Percentiles rank a stretch among this genome's conserved stretches.
Evolutionary conservation across 2,797 vertebrate species (phyloP).

Genomic region (Melanotaenia trifasciata): DNA sequence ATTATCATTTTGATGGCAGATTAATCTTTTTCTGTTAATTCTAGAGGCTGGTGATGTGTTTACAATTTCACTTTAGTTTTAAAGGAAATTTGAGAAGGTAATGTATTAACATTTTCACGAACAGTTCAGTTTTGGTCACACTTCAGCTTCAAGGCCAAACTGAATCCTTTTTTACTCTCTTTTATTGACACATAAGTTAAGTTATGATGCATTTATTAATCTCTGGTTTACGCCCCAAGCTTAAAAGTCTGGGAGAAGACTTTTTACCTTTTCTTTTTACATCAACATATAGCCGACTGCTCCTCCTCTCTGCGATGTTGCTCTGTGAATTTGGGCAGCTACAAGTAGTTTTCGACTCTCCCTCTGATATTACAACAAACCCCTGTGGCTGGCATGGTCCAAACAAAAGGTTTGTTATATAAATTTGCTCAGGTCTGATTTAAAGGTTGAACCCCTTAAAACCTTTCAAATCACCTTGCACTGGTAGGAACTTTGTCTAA

Average conservation of each 20-base stretch:
- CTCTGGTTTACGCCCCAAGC: not conserved
- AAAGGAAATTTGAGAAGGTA: no score
- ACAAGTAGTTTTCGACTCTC: not conserved
- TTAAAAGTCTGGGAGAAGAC: not conserved
- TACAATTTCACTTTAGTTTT: not conserved
- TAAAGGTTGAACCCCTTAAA: no score
- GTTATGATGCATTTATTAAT: not conserved
- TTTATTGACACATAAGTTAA: not conserved
- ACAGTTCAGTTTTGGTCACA: not conserved
- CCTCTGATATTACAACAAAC: not conserved
- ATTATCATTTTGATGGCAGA: conserved; percentile 34
- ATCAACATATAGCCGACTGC: not conserved
- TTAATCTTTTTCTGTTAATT: conserved; percentile 17
- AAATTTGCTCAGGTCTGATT: not conserved
- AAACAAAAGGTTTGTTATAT: not conserved
- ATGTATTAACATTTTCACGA: conserved; percentile 4
- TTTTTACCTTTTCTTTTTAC: not conserved
- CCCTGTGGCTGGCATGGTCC: not conserved
- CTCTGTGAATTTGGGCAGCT: not conserved
- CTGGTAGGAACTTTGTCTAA: not conserved
- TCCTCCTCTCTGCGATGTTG: not conserved
- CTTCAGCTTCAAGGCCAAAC: not conserved
- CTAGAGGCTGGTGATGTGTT: not conserved
- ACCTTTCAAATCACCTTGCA: not conserved
- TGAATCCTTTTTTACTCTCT: not conserved